A percentile compares a stretch with the other conserved stretches of the same genome.
Evolutionary conservation across 92 coral and sea anemone genomes (phyloP).

Genomic region (Paramuricea clavata): DNA sequence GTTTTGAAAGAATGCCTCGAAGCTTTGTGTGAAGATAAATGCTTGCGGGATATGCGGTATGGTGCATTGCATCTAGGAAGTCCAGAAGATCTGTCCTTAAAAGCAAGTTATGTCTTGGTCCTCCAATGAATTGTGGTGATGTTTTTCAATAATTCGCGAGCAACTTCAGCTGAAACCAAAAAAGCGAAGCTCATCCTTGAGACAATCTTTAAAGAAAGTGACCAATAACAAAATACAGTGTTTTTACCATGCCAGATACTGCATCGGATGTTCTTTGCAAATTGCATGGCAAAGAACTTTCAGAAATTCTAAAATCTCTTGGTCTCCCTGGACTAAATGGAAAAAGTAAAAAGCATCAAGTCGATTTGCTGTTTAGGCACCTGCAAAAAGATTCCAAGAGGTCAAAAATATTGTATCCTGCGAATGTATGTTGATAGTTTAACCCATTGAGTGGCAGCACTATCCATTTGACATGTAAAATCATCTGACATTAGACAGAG

Average conservation of each 20-base stretch:
- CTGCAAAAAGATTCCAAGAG: neutral
- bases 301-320: conserved; percentile 47
- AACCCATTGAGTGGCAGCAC: too few species aligned
- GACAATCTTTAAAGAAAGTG: neutral
- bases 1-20: neutral
- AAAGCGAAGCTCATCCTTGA: neutral
- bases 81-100: neutral
- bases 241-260: neutral
- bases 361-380: conserved; percentile 38
- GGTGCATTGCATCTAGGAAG: neutral
- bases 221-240: neutral
- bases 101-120: neutral
- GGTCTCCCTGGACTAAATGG: conserved; percentile 68
- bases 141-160: neutral
- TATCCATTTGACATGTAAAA: too few species aligned
- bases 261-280: conserved; percentile 35
- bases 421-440: too few species aligned
- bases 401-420: conserved; percentile 48
- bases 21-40: neutral
- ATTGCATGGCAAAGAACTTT: conserved; percentile 58
- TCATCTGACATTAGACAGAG: too few species aligned
- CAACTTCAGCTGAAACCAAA: conserved; percentile 3
- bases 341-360: conserved; percentile 61
- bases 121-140: neutral
- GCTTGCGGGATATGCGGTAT: neutral